Evolutionary conservation across 37 sponge, comb jelly and placozoan genomes (phyloP), one percentile per base, ranked within the genome.

Genomic region (Crambe crambe): DNA sequence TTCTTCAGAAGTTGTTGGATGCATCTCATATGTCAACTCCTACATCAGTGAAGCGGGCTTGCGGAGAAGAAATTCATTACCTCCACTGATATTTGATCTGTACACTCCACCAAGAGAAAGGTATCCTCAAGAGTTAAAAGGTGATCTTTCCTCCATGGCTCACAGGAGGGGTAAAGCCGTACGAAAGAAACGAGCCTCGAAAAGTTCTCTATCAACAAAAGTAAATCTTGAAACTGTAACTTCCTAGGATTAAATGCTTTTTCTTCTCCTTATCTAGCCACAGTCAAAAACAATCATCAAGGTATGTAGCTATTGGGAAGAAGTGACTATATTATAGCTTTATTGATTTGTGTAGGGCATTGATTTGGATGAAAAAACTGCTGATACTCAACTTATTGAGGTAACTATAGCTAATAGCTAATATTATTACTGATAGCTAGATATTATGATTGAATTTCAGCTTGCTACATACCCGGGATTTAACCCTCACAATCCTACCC

Each of bases 381-480:
- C 67, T 47, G 60, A 80, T 25, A 47, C 87, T 26, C 56, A 25
- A 30, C 72, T 87, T 1, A 76, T 87, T 60, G 88, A 87, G 66
- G 88, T 87, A 71, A 36, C 2, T 35, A n/a, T n/a, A n/a, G n/a
- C n/a, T n/a, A n/a, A n/a, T n/a, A n/a, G n/a, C 3, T 27, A 20
- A 74, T 61, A 27, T 17, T 39, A 15, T 39, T 61, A 61, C 63
- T 8, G 15, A 8, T 68, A 68, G 21, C 69, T 68, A 32, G 25
- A 36, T 32, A 21, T 4, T 31, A 20, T 34, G 30, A 18, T 4
- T 4, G 26, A 37, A 68, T 68, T 68, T 8, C 8, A 96, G 95
- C 79, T 87, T 30, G 94, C 94, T 21, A 62, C 47, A 3, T 96
- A 70, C 42, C 97, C 97, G 34, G 97, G 97, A 26, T 91, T 76